Evolutionary conservation across 2,888 invertebrate species (phyloP), one percentile per base, ranked within the genome.

Genomic region (Machimus atricapillus): DNA sequence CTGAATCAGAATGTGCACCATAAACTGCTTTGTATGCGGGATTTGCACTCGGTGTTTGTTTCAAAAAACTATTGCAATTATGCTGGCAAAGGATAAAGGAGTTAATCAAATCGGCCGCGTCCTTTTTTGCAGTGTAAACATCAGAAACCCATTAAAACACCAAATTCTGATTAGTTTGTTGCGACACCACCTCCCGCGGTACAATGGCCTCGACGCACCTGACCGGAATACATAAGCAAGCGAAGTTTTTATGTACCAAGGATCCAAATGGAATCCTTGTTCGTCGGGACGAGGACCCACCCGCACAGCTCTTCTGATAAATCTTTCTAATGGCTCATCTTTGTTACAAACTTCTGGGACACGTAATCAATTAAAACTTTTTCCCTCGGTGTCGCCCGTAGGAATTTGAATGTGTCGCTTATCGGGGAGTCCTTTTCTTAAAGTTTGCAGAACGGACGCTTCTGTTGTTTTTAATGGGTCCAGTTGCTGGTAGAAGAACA

Each of bases 301-400:
- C 52, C 52, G n/a, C 27, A 27, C 19, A 66, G 31, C 19, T 14
- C 79, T 27, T 8, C 9, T 27, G 52, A 52, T 34, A 79, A 79
- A 79, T 46, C 46, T 46, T 37, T 34, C 52, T 79, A 79, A 78
- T 78, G 78, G 79, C n/a, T 79, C 52, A 79, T 79, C 79, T 46
- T 79, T 79, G 52, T 79, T 46, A 79, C 23, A 52, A 79, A 79
- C 19, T 79, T 79, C 79, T 79, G 52, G 79, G 52, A 79, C 79
- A 79, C 79, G 79, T 79, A 79, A 79, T 79, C 79, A 79, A 79
- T 79, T 79, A 79, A 79, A 79, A 79, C 79, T 79, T 79, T 79
- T 79, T 79, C 23, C 52, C 23, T 27, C 31, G 46, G 8, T 31
- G 40, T 52, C 31, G 79, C 79, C 43, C 8, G 52, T 23, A 79